A percentile compares a stretch with the other conserved stretches of the same genome.
Conservation (phyloP, 2,888 invertebrate species). For the Pyrrhia umbra region DNA sequence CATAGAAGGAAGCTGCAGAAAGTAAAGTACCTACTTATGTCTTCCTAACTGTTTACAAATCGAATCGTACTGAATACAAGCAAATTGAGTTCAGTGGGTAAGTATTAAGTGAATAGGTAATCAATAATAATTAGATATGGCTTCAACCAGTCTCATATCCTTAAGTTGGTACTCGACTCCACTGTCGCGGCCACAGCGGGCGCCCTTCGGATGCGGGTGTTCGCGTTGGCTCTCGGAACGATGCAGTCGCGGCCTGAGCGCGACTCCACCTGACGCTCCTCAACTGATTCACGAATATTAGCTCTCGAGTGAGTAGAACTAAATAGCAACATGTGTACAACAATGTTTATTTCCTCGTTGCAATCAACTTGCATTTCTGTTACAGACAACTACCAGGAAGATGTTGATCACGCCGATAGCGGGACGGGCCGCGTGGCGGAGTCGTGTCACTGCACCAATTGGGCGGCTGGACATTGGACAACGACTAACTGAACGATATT, state of each 20-base stretch:
- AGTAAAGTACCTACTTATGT: not conserved
- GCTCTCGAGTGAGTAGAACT: not conserved
- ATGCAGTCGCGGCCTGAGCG: too few species aligned
- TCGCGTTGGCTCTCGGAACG: too few species aligned
- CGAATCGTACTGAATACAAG: too few species aligned
- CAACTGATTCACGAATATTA: not conserved
- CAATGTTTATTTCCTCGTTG: not conserved
- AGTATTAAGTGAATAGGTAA: too few species aligned
- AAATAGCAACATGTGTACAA: too few species aligned
- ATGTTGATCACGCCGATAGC: constrained; percentile 29
- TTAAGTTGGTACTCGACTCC: too few species aligned
- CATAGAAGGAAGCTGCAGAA: not conserved
- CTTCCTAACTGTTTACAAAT: not conserved
- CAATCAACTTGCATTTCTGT: not conserved
- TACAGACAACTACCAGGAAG: not conserved
- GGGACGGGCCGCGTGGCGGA: constrained; percentile 14
- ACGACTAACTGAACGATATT: constrained; percentile 41
- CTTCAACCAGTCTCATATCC: too few species aligned
- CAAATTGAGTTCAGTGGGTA: too few species aligned
- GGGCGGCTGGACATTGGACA: constrained; percentile 34
- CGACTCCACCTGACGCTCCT: not conserved
- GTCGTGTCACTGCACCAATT: constrained; percentile 46
- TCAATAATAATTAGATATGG: not conserved
- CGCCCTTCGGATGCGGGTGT: too few species aligned
- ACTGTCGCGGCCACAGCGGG: too few species aligned